Evolutionary conservation across 2,797 vertebrate genomes (phyloP).

Genomic region (Sebastes hopkinsi): DNA sequence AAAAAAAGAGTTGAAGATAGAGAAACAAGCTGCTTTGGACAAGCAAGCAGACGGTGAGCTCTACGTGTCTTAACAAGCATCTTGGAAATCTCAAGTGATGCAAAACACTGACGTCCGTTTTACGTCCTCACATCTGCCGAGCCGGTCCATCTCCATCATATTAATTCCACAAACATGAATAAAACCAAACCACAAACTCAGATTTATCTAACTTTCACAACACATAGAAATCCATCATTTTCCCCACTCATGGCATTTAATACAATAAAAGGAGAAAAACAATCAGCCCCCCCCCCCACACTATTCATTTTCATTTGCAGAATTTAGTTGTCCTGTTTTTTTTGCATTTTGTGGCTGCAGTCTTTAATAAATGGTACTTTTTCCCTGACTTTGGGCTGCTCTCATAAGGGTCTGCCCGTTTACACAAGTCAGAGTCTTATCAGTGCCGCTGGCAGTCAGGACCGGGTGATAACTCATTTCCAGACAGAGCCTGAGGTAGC

Average conservation of each 20-base stretch:
- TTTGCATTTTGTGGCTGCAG: background rate
- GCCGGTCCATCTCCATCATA: background rate
- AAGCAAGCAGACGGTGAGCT: background rate
- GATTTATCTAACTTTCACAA: background rate
- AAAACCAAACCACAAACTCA: slow-evolving; percentile 33
- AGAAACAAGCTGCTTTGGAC: slow-evolving; percentile 22
- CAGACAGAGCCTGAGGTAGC: slow-evolving; percentile 58
- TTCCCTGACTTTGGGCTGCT: slow-evolving; percentile 25
- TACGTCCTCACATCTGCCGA: background rate
- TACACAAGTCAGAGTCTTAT: slow-evolving; percentile 38
- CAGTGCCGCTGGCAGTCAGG: slow-evolving; percentile 43
- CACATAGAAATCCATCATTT: slow-evolving; percentile 9
- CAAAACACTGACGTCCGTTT: background rate
- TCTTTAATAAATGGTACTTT: slow-evolving; percentile 23
- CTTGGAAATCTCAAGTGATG: background rate
- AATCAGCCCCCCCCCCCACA: background rate
- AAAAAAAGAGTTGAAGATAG: background rate
- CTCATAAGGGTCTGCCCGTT: slow-evolving; percentile 20
- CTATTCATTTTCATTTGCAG: background rate
- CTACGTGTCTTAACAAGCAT: background rate
- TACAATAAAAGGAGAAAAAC: slow-evolving; percentile 17
- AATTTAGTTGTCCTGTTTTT: background rate
- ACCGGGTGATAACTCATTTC: slow-evolving; percentile 49
- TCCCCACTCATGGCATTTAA: background rate
- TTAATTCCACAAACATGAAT: slow-evolving; percentile 12